Evolutionary conservation across 2,888 invertebrate genomes (phyloP).

Genomic region (Pherbina coryleti): DNA sequence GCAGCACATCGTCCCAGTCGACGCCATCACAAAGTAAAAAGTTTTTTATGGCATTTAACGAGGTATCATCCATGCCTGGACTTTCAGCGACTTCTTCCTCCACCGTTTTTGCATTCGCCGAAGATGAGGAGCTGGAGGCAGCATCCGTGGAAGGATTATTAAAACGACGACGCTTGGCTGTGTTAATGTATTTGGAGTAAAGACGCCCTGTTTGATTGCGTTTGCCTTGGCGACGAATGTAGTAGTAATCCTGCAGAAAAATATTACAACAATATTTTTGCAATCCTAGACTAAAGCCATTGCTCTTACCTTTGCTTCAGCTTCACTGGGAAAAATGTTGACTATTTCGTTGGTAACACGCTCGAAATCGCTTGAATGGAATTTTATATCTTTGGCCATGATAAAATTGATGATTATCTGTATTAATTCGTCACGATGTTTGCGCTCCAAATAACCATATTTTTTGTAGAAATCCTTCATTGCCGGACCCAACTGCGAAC

Average conservation of each 20-base stretch:
- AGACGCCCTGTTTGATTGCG: slow-evolving; percentile 49
- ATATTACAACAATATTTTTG: background rate
- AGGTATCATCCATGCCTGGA: slow-evolving; percentile 43
- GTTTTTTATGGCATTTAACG: slow-evolving; percentile 46
- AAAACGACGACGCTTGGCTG: slow-evolving; percentile 42
- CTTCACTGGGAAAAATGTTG: slow-evolving; percentile 47
- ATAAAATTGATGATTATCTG: slow-evolving; percentile 46
- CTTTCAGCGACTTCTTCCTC: slow-evolving; percentile 10
- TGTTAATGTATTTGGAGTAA: slow-evolving; percentile 48
- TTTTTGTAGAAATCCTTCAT: slow-evolving; percentile 45
- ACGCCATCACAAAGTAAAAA: slow-evolving; percentile 47
- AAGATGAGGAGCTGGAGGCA: slow-evolving; percentile 23
- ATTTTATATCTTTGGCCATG: slow-evolving; percentile 43
- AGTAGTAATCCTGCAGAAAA: slow-evolving; percentile 47
- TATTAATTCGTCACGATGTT: slow-evolving; percentile 48
- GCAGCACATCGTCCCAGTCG: slow-evolving; percentile 47
- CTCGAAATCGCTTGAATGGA: slow-evolving; percentile 45
- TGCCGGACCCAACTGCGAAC: slow-evolving; percentile 43
- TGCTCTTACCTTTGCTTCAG: slow-evolving; percentile 46
- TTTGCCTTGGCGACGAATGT: slow-evolving; percentile 47
- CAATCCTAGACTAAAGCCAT: too few relatives aligned
- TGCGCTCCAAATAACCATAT: slow-evolving; percentile 45
- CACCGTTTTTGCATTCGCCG: slow-evolving; percentile 13
- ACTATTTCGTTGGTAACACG: slow-evolving; percentile 47
- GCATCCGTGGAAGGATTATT: slow-evolving; percentile 6